Percentiles rank a stretch among this genome's conserved stretches.
phyloP scores from a whole-genome alignment of 1,140 invertebrate species.

The Drosophila mayri region DNA sequence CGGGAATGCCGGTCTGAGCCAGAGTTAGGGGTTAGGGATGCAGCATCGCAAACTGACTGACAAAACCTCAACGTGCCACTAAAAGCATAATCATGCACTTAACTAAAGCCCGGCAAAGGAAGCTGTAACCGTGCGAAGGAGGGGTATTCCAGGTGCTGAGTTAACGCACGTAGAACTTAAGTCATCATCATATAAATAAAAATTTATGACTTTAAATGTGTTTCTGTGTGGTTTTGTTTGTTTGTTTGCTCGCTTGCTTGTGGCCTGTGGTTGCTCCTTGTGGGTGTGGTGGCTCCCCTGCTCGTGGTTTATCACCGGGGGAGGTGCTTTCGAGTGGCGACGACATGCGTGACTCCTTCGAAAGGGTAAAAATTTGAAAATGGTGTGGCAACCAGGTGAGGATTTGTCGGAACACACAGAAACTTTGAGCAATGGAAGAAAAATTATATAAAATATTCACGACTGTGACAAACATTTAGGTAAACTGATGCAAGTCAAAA shows the following conservation, averaged over 20 bases:
- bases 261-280: constrained; percentile 24
- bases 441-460: constrained; percentile 16
- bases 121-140: constrained; percentile 39
- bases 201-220: constrained; percentile 78
- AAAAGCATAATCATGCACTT: constrained; percentile 84
- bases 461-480: constrained; percentile 8
- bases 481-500: background rate
- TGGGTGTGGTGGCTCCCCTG: constrained; percentile 39
- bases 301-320: constrained; percentile 44
- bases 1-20: constrained; percentile 38
- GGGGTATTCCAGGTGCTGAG: constrained; percentile 42
- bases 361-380: constrained; percentile 21
- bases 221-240: constrained; percentile 27
- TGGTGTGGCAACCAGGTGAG: background rate
- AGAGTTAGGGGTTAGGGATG: constrained; percentile 29
- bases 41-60: constrained; percentile 65
- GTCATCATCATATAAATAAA: constrained; percentile 83
- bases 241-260: constrained; percentile 21
- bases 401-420: background rate
- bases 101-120: constrained; percentile 71
- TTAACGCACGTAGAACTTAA: constrained; percentile 80
- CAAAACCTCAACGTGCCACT: constrained; percentile 82
- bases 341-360: constrained; percentile 49
- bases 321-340: constrained; percentile 16
- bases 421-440: background rate